These are phyloP conservation scores for Diplolepis rosae DNA, from an alignment of 2,888 invertebrate species.

Conservation along the genomic window DNA sequence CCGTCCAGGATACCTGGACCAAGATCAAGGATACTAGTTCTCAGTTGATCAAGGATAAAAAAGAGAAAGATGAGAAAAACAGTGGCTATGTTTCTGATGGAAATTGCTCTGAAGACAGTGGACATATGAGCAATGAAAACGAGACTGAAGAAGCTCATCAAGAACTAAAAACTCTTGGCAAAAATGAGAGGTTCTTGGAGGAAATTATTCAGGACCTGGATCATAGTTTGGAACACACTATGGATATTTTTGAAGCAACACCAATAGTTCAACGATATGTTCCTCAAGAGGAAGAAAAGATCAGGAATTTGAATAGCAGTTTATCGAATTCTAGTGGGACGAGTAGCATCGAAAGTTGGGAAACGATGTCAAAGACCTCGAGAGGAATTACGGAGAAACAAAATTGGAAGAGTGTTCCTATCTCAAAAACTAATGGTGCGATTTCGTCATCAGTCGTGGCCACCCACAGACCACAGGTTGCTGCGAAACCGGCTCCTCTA, in stretches of 20 bases:
- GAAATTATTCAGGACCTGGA: constrained; percentile 62
- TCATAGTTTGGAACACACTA: constrained; percentile 56
- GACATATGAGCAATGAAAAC: constrained; percentile 86
- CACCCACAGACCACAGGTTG: constrained; percentile 47
- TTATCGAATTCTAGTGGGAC: constrained; percentile 56
- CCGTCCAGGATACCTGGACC: constrained; percentile 55
- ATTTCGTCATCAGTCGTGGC: constrained; percentile 8
- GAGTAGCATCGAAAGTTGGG: constrained; percentile 64
- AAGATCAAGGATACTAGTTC: constrained; percentile 49
- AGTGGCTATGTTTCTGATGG: constrained; percentile 78
- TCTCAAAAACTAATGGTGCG: constrained; percentile 17
- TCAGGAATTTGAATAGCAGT: constrained; percentile 49
- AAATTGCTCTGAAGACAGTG: constrained; percentile 83
- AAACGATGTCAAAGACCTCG: constrained; percentile 47
- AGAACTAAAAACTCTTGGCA: constrained; percentile 53
- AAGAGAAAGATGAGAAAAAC: constrained; percentile 58
- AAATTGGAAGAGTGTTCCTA: constrained; percentile 4
- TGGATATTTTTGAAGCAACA: constrained; percentile 60
- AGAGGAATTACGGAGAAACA: constrained; percentile 32
- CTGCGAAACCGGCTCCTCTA: constrained; percentile 3
- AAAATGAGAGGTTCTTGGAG: constrained; percentile 59
- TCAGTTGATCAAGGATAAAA: constrained; percentile 47
- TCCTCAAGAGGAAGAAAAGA: constrained; percentile 48
- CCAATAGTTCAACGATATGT: constrained; percentile 55
- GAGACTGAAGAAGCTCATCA: constrained; percentile 70